Conservation (phyloP, 2,797 vertebrate species). For the Urocyon cinereoargenteus region DNA sequence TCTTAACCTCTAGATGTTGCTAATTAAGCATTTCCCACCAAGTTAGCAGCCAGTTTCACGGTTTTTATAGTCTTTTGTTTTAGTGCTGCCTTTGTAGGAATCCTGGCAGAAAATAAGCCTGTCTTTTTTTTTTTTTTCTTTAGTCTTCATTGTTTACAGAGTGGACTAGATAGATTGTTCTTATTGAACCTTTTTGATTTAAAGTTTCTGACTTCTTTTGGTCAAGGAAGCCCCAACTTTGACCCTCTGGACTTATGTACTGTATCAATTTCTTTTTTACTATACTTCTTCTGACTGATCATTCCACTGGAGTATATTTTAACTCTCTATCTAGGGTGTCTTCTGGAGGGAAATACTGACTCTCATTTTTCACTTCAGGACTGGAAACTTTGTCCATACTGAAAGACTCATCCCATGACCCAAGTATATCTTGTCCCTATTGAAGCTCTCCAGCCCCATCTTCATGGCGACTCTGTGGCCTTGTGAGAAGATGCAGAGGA, state of each 20-base stretch:
- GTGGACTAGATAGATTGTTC: background rate
- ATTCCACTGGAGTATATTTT: background rate
- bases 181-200: background rate
- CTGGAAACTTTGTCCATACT: background rate
- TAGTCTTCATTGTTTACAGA: background rate
- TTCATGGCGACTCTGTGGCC: background rate
- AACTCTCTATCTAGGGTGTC: background rate
- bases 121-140: background rate
- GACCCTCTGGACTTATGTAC: background rate
- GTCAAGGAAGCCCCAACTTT: background rate
- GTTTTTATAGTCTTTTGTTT: constrained; percentile 21
- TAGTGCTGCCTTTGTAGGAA: background rate
- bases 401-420: background rate
- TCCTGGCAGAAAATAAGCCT: background rate
- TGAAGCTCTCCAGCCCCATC: background rate
- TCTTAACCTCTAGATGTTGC: constrained; percentile 25
- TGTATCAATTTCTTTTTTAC: background rate
- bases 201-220: constrained; percentile 4
- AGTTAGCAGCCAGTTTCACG: background rate
- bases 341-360: constrained; percentile 13
- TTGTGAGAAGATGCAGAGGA: background rate
- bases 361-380: background rate
- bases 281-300: background rate
- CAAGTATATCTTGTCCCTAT: background rate
- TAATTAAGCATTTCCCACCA: constrained; percentile 32